A percentile compares a stretch with the other conserved stretches of the same genome.
Evolutionary conservation across 1,140 invertebrate genomes (phyloP).

Genomic region (Bombus turneri): DNA sequence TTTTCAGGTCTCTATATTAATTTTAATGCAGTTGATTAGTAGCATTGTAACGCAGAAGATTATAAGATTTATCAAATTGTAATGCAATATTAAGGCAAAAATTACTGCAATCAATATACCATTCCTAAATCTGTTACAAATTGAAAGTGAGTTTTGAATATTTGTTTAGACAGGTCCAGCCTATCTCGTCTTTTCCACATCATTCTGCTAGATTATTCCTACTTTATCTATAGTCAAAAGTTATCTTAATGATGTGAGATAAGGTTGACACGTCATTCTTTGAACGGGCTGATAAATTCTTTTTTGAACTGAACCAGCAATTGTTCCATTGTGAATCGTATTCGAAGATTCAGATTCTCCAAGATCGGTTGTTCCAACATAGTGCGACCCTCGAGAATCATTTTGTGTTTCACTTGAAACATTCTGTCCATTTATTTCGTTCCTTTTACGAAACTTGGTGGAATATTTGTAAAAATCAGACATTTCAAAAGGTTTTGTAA

Average conservation of each 20-base stretch:
- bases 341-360: slow-evolving; percentile 33
- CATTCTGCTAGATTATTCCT: neutral
- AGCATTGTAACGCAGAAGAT: neutral
- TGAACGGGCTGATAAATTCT: slow-evolving; percentile 81
- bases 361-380: slow-evolving; percentile 9
- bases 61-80: neutral
- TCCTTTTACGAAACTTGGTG: slow-evolving; percentile 91
- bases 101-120: neutral
- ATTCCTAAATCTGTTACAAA: neutral
- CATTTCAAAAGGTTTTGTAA: slow-evolving; percentile 98
- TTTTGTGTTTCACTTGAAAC: slow-evolving; percentile 40
- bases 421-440: slow-evolving; percentile 63
- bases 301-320: slow-evolving; percentile 78
- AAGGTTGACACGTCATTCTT: slow-evolving; percentile 81
- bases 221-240: neutral
- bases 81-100: neutral
- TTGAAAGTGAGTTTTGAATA: neutral
- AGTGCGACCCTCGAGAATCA: slow-evolving; percentile 34
- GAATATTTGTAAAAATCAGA: slow-evolving; percentile 99
- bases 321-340: slow-evolving; percentile 40
- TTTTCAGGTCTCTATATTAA: slow-evolving; percentile 49
- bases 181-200: slow-evolving; percentile 9
- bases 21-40: slow-evolving; percentile 10
- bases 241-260: slow-evolving; percentile 65
- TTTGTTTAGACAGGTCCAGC: slow-evolving; percentile 50